These are phyloP conservation scores for Calliphora vomitoria DNA, from an alignment of 2,888 invertebrate genomes.

Conservation along the genomic window DNA sequence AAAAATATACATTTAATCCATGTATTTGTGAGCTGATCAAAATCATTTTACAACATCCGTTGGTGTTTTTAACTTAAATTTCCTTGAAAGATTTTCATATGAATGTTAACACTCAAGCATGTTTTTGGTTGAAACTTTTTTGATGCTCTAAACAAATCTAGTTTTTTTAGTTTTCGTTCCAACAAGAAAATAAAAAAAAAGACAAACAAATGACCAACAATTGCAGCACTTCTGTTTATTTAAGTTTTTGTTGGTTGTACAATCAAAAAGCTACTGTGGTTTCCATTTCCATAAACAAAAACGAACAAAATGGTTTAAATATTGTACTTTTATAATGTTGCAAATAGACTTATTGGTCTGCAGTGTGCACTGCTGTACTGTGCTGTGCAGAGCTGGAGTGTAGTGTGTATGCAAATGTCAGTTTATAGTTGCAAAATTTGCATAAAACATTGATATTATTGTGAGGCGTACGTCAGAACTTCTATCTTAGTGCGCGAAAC, in stretches of 20 bases:
- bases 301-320: not conserved
- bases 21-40: constrained; percentile 58
- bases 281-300: constrained; percentile 36
- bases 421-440: constrained; percentile 61
- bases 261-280: constrained; percentile 56
- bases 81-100: constrained; percentile 63
- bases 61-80: constrained; percentile 55
- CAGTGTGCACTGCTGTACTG: not conserved
- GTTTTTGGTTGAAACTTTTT: constrained; percentile 37
- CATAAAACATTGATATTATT: constrained; percentile 68
- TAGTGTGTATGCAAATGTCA: constrained; percentile 50
- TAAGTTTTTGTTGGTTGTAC: not conserved
- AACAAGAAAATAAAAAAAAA: not conserved
- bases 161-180: constrained; percentile 19
- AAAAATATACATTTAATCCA: constrained; percentile 44
- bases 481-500: not conserved
- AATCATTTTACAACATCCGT: constrained; percentile 73
- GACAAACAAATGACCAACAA: constrained; percentile 41
- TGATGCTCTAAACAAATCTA: constrained; percentile 41
- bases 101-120: not conserved
- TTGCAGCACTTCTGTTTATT: constrained; percentile 39
- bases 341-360: not conserved
- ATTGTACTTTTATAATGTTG: not conserved
- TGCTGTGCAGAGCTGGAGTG: not conserved
- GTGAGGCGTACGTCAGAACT: not conserved